phyloP scores from a whole-genome alignment of 2,113 vertebrate genomes.

The Melanotaenia duboulayi region DNA sequence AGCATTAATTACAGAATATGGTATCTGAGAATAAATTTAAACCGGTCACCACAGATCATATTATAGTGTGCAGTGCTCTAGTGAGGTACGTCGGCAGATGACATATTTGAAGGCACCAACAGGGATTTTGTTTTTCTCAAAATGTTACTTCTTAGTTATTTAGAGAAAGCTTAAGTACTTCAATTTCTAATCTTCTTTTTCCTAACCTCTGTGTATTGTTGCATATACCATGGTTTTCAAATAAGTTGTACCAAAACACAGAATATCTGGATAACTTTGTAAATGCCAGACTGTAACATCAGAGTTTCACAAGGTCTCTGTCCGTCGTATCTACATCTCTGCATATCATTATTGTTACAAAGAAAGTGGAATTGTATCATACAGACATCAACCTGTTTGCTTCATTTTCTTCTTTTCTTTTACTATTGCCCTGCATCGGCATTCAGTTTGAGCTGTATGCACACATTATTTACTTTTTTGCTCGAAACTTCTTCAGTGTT shows the following conservation, averaged over 20 bases:
- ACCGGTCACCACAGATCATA: slow-evolving; percentile 59
- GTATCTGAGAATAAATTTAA: slow-evolving; percentile 53
- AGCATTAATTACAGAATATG: slow-evolving; percentile 71
- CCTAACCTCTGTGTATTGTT: background rate
- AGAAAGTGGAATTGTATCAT: background rate
- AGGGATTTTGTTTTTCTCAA: slow-evolving; percentile 16
- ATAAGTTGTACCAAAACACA: background rate
- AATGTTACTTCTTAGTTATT: slow-evolving; percentile 2
- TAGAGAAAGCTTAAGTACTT: background rate
- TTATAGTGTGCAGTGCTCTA: slow-evolving; percentile 43
- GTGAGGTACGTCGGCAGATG: slow-evolving; percentile 16
- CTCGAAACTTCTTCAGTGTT: slow-evolving; percentile 1
- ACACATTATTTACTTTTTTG: background rate
- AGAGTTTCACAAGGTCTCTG: background rate
- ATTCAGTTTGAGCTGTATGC: background rate
- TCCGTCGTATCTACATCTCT: background rate
- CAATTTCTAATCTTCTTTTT: background rate
- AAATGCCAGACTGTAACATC: background rate
- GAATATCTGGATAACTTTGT: background rate
- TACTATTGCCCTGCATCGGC: background rate
- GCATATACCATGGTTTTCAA: background rate
- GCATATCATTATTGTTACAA: background rate
- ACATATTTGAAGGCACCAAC: slow-evolving; percentile 11
- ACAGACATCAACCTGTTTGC: background rate
- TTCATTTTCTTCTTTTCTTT: too few species aligned